Percentiles rank a stretch among this genome's conserved stretches.
Conservation (phyloP, 2,888 invertebrate genomes). For the Tineola bisselliella region DNA sequence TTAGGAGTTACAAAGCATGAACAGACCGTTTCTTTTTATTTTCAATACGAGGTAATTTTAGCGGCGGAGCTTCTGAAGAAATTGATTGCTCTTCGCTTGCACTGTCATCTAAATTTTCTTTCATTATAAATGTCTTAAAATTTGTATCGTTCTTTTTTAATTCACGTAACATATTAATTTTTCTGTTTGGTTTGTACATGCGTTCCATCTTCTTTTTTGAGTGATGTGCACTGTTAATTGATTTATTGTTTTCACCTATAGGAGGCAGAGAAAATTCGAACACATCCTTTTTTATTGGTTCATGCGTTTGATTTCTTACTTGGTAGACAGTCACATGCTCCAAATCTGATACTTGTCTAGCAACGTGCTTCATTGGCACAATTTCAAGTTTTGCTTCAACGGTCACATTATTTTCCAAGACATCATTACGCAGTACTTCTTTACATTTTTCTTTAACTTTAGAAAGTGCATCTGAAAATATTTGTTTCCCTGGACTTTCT, state of each 20-base stretch:
- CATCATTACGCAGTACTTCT: constrained; percentile 28
- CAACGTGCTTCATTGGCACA: background rate
- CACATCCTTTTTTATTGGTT: constrained; percentile 7
- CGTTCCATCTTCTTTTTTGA: constrained; percentile 36
- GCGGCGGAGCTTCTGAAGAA: constrained; percentile 45
- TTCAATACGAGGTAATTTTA: constrained; percentile 56
- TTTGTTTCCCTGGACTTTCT: constrained; percentile 21
- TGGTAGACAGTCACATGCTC: constrained; percentile 55
- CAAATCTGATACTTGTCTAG: constrained; percentile 36
- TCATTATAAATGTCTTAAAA: constrained; percentile 46
- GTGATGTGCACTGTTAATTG: constrained; percentile 26
- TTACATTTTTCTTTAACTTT: constrained; percentile 46
- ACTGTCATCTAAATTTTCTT: constrained; percentile 32
- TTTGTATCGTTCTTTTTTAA: constrained; percentile 36
- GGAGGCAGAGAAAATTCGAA: constrained; percentile 40
- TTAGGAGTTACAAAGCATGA: background rate
- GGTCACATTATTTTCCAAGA: constrained; percentile 17
- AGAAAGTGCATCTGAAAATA: constrained; percentile 42
- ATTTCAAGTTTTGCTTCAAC: background rate
- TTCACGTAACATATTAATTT: constrained; percentile 28
- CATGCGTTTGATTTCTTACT: constrained; percentile 25
- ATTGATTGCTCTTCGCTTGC: constrained; percentile 39
- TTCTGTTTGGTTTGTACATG: constrained; percentile 36
- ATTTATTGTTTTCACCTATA: constrained; percentile 42
- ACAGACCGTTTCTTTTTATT: constrained; percentile 23